Base-by-base conservation (phyloP, 1,140 invertebrate genomes). In the Anthonomus grandis region DNA sequence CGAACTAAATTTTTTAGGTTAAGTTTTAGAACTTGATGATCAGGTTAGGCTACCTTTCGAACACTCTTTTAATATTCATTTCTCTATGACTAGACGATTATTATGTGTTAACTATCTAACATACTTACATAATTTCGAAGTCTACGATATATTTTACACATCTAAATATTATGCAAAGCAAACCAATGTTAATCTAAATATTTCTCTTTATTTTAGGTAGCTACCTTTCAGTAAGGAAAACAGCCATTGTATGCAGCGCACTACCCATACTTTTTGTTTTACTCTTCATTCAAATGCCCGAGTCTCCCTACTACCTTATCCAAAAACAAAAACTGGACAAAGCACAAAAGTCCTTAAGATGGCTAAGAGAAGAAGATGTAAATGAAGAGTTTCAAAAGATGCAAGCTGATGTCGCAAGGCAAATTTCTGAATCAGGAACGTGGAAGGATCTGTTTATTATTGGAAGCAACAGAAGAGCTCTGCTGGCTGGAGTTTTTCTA, bases 381-480 rank as follows among this genome's bases (percentile, higher is more conserved):
- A 45, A 55, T 8, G 18, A 34, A 3, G 63, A 64, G 34, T 60
- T 63, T 21, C 12, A 10, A 9, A 21, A 12, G 21, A 50, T 64
- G 24, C 52, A 46, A 38, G 18, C 3, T 1, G 63, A 63, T 51
- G 60, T 64, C 1, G 42, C 63, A 15, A 34, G 60, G 0, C 62
- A 64, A 59, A 57, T 60, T 25, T 66, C 64, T 1, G 64, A 64
- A 58, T 41, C 51, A 10, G 62, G 50, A 15, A 51, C 19, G 5
- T 66, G 56, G 44, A 54, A 50, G 12, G 62, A 66, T 46, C 46
- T 62, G 22, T 74, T 81, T 37, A 37, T 54, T 0, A 75, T 72
- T n/a, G 48, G 56, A 2, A 75, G 70, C 0, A 80, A 81, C 44
- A 62, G 75, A 12, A 70, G 64, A 19, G 78, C 76, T 3, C 65